A percentile compares a stretch with the other conserved stretches of the same genome.
These are phyloP conservation scores for Silurus glanis DNA, from an alignment of 2,113 vertebrate species.

Conservation along the genomic window DNA sequence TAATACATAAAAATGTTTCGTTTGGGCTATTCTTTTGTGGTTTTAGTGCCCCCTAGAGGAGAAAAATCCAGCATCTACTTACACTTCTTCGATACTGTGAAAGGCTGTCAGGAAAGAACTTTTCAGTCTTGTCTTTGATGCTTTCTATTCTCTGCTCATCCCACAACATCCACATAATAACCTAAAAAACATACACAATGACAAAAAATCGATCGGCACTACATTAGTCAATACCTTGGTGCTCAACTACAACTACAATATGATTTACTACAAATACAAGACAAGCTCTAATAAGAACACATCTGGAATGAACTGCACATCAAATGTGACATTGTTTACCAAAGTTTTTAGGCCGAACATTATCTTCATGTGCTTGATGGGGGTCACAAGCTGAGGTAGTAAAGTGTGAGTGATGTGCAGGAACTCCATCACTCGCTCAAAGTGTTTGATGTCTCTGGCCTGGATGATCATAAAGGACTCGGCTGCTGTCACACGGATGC, in stretches of 20 bases:
- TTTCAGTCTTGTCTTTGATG: conserved; percentile 59
- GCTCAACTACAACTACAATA: no score
- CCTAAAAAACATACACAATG: conserved; percentile 51
- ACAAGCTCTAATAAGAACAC: not conserved
- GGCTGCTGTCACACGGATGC: conserved; percentile 64
- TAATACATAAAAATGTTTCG: no score
- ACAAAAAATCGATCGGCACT: not conserved
- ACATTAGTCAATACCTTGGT: not conserved
- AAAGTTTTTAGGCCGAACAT: conserved; percentile 74
- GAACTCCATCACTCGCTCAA: conserved; percentile 62
- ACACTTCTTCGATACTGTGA: conserved; percentile 66
- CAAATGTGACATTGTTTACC: conserved; percentile 53
- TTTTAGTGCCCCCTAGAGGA: conserved; percentile 27
- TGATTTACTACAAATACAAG: not conserved
- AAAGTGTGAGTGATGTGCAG: conserved; percentile 63
- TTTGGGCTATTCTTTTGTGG: not conserved
- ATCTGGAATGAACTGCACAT: not conserved
- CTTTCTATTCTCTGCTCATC: conserved; percentile 52
- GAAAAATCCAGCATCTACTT: conserved; percentile 55
- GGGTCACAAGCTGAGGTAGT: conserved; percentile 64
- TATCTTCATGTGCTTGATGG: conserved; percentile 77
- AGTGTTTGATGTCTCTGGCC: conserved; percentile 62
- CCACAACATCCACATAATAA: conserved; percentile 72
- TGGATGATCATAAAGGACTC: conserved; percentile 61
- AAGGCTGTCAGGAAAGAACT: conserved; percentile 66